Evolutionary conservation across 2,888 invertebrate genomes (phyloP), one percentile per base, ranked within the genome.

Genomic region (Apomyelois bistriatella): DNA sequence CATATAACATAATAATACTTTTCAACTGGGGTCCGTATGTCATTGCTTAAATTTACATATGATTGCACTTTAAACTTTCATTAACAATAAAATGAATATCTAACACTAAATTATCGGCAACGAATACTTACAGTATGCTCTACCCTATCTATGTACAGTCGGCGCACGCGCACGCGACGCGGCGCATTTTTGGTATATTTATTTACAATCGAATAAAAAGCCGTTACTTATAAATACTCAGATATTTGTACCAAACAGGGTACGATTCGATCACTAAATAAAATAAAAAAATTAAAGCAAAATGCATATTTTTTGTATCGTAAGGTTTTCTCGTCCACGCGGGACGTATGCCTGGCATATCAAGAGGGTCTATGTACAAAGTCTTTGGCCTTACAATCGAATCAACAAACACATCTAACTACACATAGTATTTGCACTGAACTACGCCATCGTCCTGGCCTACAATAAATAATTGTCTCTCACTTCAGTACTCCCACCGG

Each of bases 401-500:
- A 79, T 66, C 72, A 74, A 82, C 75, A 72, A 68, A 74, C 67
- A 67, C 66, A 59, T 62, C 72, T 72, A 77, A 70, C 81, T 79
- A 79, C 70, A 64, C 65, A 65, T 70, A 67, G 70, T 71, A 72
- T 73, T 77, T 71, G 76, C 81, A 79, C 80, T 75, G 74, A 70
- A 65, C 68, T 71, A 65, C 71, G 65, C 61, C 48, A 16, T 60
- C 53, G 53, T 63, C 60, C 58, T 59, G 53, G 54, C 55, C 55
- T 53, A 61, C n/a, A 75, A 73, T 74, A 75, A 72, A 74, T 72
- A 69, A 73, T 57, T 65, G 61, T 59, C 58, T 63, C 72, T 66
- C 55, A 53, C 52, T 54, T 70, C 79, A 88, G 70, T 93, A 93
- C 72, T 93, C 93, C 93, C 93, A 93, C 78, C 92, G 83, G 70